Base-by-base conservation (phyloP, 2,113 vertebrate genomes). In the Nycticebus coucang region DNA sequence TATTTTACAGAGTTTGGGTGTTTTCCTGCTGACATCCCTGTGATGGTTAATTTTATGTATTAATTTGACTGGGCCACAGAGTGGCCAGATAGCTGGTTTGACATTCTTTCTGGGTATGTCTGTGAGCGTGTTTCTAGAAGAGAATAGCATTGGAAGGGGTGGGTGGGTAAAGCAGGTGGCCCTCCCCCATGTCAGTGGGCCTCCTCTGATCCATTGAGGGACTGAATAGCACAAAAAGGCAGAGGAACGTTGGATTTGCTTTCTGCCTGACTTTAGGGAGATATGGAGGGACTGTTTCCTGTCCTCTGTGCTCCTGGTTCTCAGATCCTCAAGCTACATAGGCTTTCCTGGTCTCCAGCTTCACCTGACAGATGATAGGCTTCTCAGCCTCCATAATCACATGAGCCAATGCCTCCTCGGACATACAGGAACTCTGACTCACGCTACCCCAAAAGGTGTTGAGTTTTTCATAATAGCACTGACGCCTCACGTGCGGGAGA, bases 261-360 rank as follows among this genome's bases (percentile, higher is more conserved):
- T 50, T 33, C 62, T 22, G 26, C 41, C 24, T 35, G 28, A 19
- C 45, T 37, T 68, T 18, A 17, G 53, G 2, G 17, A 33, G 62
- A n/a, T 6, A 7, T 21, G 1, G 18, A 7, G 33, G 4, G 7
- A 19, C 57, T 45, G 55, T 53, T 19, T 2, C 53, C 53, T 21
- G 19, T 19, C 35, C 53, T 45, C 30, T 9, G 28, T 60, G 66
- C 35, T 26, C 13, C 14, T 45, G 35, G 18, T 26, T 71, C 53
- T 50, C 21, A 10, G 8, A 28, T 8, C 50, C 57, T 71, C 8
- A 17, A 71, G n/a, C 1, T 7, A 10, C 4, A 3, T 14, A 0
- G 2, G 4, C 53, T 35, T 60, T 28, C 45, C n/a, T 22, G 8
- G 8, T 69, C 62, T 80, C 64, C 64, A 80, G 28, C n/a, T 37